Percentiles rank a stretch among this genome's conserved stretches.
Evolutionary conservation across 2,113 vertebrate species (phyloP).

Genomic region (Melanotaenia duboulayi): DNA sequence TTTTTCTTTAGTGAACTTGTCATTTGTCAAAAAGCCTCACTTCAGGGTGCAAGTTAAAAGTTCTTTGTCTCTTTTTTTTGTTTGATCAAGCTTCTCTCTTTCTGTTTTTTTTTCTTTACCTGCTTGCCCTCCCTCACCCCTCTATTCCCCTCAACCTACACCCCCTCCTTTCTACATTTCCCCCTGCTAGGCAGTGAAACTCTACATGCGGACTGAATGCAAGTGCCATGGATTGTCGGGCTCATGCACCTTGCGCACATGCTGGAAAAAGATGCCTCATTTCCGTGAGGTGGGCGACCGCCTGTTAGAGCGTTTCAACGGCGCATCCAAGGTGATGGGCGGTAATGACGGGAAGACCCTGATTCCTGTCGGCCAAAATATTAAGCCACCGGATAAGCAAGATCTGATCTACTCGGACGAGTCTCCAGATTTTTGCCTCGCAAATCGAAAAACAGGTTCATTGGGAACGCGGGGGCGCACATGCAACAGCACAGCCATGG

Average conservation of each 20-base stretch:
- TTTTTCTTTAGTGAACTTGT: conserved; percentile 29
- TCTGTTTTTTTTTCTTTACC: conserved; percentile 10
- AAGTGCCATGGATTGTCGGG: conserved; percentile 97
- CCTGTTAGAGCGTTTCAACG: conserved; percentile 93
- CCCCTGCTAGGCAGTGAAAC: conserved; percentile 89
- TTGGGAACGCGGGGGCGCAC: conserved; percentile 91
- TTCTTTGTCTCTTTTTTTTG: conserved; percentile 16
- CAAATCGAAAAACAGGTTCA: conserved; percentile 94
- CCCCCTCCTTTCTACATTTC: not conserved
- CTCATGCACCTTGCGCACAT: conserved; percentile 94
- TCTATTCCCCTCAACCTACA: not conserved
- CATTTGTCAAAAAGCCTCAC: conserved; percentile 42
- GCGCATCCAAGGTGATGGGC: conserved; percentile 96
- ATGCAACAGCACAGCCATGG: conserved; percentile 96
- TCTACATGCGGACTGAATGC: conserved; percentile 96
- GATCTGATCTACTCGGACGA: conserved; percentile 96
- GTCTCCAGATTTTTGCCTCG: conserved; percentile 95
- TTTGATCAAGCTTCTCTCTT: conserved; percentile 28
- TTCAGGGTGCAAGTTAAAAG: conserved; percentile 29
- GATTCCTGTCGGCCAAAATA: conserved; percentile 91
- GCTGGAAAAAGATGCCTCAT: conserved; percentile 98
- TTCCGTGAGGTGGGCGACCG: conserved; percentile 95
- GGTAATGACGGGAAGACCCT: conserved; percentile 96
- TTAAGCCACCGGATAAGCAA: conserved; percentile 92
- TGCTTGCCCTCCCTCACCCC: conserved; percentile 33